Conservation (phyloP, 2,113 vertebrate species). For the Sinocyclocheilus grahami region DNA sequence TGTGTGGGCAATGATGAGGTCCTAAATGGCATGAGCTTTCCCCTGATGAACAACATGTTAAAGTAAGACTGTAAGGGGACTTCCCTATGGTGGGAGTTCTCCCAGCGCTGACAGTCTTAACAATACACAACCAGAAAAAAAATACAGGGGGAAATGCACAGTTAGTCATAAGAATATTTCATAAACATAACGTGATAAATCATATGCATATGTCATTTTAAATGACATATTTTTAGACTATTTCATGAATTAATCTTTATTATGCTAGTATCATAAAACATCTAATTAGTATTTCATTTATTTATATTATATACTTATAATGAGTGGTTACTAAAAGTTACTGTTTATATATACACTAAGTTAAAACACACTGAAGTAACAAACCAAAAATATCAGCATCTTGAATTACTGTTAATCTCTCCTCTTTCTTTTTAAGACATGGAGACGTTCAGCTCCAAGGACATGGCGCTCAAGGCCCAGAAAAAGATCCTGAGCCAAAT, state of each 20-base stretch:
- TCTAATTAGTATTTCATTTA: too few species aligned
- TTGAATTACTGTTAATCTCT: constrained; percentile 11
- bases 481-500: constrained; percentile 89
- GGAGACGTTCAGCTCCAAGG: constrained; percentile 87
- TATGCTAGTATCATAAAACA: not conserved
- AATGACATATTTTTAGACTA: not conserved
- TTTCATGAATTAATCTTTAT: not conserved
- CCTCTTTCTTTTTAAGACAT: constrained; percentile 65
- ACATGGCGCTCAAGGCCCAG: constrained; percentile 83
- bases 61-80: constrained; percentile 32
- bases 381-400: not conserved
- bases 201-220: not conserved
- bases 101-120: constrained; percentile 50
- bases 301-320: too few species aligned
- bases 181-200: not conserved
- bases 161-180: not conserved
- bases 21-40: constrained; percentile 48
- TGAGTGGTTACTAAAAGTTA: not conserved
- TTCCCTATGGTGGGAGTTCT: constrained; percentile 55
- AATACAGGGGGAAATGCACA: constrained; percentile 27
- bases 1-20: constrained; percentile 56
- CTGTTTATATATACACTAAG: not conserved
- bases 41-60: constrained; percentile 16
- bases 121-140: constrained; percentile 33
- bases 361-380: not conserved